Base-by-base conservation (phyloP, 2,113 vertebrate genomes). In the Melanocharis versteri region DNA sequence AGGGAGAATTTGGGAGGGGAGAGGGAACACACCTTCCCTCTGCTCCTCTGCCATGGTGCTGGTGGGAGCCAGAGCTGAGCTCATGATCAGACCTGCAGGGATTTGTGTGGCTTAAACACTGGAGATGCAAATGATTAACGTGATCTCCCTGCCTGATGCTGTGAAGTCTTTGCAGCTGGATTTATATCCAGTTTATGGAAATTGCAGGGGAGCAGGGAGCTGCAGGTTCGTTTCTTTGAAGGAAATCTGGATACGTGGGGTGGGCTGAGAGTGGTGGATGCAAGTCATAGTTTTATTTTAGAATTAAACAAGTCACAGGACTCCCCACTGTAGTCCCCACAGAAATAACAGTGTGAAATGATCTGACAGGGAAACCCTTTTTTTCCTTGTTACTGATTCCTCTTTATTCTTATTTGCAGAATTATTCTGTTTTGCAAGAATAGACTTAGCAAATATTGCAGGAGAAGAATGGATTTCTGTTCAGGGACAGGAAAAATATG, bases 181-280 rank as follows among this genome's bases (percentile, higher is more conserved):
- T 83, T 79, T 19, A 2, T 3, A 12, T 1, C 23, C 62, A 45
- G 39, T 10, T 31, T 8, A 0, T 37, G 77, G 58, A 7, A 51
- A 22, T 17, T 8, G 33, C 30, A 30, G 77, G 53, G 27, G 20
- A 11, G 6, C 16, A 12, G 79, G 58, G 47, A 62, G 28, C 7
- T 27, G 35, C 58, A 54, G 84, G 75, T 66, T 50, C 4, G 0
- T 37, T 18, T 26, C 33, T 47, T 35, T 10, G 47, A 20, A 44
- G 66, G 58, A 13, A 2, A 10, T 17, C 23, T 33, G 66, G 68
- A 5, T 12, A 4, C 0, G 0, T 18, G 53, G 37, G n/a, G 13
- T 8, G 44, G 65, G 3, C 20, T 5, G n/a, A 33, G 58, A 47
- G 54, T 0, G 13, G 24, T 9, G 71, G 53, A 5, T 88, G 54